These are phyloP conservation scores for Australoheros facetus DNA, from an alignment of 2,797 vertebrate species.

Conservation along the genomic window DNA sequence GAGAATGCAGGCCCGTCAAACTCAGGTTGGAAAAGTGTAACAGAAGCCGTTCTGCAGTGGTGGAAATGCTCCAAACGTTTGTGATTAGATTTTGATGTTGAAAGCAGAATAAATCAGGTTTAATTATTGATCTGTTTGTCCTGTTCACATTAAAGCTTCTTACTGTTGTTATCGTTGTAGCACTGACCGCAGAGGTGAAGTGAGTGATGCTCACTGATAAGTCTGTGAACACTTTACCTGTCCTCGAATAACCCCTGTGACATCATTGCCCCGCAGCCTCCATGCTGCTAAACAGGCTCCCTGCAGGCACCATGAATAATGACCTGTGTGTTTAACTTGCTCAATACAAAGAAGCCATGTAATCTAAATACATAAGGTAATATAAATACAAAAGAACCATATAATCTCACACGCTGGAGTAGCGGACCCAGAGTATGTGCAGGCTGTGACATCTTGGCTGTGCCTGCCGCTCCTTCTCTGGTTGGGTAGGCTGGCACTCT, in stretches of 20 bases:
- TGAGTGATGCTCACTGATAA: slow-evolving; percentile 11
- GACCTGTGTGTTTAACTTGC: slow-evolving; percentile 81
- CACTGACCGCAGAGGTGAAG: background rate
- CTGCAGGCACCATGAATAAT: slow-evolving; percentile 75
- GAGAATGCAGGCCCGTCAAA: too few relatives aligned
- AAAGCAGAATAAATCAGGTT: too few relatives aligned
- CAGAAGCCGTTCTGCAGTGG: too few relatives aligned
- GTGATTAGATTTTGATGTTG: too few relatives aligned
- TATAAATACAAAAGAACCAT: slow-evolving; percentile 83
- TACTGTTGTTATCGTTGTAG: too few relatives aligned
- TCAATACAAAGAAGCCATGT: slow-evolving; percentile 82
- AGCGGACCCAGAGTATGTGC: slow-evolving; percentile 37
- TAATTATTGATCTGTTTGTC: too few relatives aligned
- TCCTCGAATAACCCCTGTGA: slow-evolving; percentile 72
- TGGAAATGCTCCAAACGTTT: too few relatives aligned
- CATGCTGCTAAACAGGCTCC: slow-evolving; percentile 63
- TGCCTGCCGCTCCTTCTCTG: slow-evolving; percentile 74
- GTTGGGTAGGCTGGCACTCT: slow-evolving; percentile 81
- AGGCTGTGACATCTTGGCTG: slow-evolving; percentile 75
- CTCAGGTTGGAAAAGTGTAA: too few relatives aligned
- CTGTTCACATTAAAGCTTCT: too few relatives aligned
- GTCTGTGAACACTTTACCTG: slow-evolving; percentile 34
- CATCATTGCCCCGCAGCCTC: slow-evolving; percentile 58
- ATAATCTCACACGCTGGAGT: slow-evolving; percentile 69
- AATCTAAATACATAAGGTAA: slow-evolving; percentile 87